Evolutionary conservation across 2,888 invertebrate genomes (phyloP).

Genomic region (Agrochola litura): DNA sequence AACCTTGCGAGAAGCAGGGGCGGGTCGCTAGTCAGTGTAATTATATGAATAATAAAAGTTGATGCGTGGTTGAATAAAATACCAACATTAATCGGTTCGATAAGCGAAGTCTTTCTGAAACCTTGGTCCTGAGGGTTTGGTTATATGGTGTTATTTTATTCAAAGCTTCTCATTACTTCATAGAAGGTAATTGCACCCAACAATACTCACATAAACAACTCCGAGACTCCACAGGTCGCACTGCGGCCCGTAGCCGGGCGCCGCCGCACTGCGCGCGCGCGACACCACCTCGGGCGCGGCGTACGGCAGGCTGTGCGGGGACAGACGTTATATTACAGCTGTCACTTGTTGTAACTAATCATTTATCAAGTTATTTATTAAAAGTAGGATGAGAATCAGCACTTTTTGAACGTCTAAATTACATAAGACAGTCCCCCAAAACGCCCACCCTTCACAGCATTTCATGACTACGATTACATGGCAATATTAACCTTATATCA

Average conservation of each 20-base stretch:
- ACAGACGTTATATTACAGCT: accelerated
- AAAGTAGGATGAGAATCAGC: too few species aligned
- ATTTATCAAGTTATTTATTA: neutral
- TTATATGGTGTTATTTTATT: neutral
- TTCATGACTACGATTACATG: neutral
- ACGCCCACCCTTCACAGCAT: neutral
- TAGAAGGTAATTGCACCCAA: too few species aligned
- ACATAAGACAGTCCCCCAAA: neutral
- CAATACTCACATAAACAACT: constrained; percentile 94
- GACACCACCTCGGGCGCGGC: constrained; percentile 98
- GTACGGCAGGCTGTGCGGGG: constrained; percentile 92
- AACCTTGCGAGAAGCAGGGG: too few species aligned
- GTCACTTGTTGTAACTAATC: neutral
- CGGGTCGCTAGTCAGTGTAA: neutral
- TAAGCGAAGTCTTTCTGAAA: neutral
- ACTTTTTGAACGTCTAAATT: neutral
- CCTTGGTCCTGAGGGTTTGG: too few species aligned
- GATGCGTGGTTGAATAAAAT: neutral
- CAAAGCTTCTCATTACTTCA: neutral
- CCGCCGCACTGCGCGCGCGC: constrained; percentile 80
- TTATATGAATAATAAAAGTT: neutral
- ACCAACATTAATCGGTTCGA: neutral
- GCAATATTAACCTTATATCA: neutral
- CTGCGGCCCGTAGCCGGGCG: constrained; percentile 95
- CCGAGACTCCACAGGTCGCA: constrained; percentile 99